These are phyloP conservation scores for Crocallis elinguaria DNA, from an alignment of 2,888 invertebrate species.

Conservation along the genomic window DNA sequence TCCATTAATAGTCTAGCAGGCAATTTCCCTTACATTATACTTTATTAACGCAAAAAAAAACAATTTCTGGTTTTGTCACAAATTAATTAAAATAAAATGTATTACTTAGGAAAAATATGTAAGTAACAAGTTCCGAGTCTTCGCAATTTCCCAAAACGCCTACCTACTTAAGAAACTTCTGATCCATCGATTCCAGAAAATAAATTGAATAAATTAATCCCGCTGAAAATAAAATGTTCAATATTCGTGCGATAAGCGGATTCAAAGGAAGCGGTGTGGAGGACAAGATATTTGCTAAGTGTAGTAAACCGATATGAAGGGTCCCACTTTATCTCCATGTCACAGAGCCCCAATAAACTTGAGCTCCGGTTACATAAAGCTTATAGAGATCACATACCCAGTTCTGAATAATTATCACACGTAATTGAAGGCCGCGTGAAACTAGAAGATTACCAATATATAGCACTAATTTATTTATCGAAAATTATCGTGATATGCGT, in stretches of 20 bases:
- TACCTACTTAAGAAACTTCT: neutral
- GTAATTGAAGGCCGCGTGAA: slow-evolving; percentile 14
- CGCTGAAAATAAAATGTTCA: neutral
- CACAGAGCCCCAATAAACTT: slow-evolving; percentile 16
- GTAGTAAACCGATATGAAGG: slow-evolving; percentile 20
- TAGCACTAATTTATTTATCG: slow-evolving; percentile 5
- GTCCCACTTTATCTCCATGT: slow-evolving; percentile 15
- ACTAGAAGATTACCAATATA: slow-evolving; percentile 12
- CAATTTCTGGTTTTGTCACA: no score
- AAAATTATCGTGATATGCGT: no score
- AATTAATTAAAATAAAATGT: no score
- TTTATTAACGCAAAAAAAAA: no score
- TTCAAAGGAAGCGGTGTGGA: slow-evolving; percentile 6
- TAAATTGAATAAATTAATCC: neutral
- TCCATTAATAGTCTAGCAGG: no score
- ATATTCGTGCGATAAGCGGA: slow-evolving; percentile 5
- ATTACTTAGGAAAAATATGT: neutral
- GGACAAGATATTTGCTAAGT: slow-evolving; percentile 14
- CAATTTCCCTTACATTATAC: no score
- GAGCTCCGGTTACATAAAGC: slow-evolving; percentile 15
- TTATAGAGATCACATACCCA: slow-evolving; percentile 8
- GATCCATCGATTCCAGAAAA: slow-evolving; percentile 3
- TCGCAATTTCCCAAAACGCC: neutral
- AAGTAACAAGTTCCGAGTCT: neutral
- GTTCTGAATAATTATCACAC: slow-evolving; percentile 19